These are phyloP conservation scores for Clinocottus analis DNA, from an alignment of 2,113 vertebrate species.

Conservation along the genomic window DNA sequence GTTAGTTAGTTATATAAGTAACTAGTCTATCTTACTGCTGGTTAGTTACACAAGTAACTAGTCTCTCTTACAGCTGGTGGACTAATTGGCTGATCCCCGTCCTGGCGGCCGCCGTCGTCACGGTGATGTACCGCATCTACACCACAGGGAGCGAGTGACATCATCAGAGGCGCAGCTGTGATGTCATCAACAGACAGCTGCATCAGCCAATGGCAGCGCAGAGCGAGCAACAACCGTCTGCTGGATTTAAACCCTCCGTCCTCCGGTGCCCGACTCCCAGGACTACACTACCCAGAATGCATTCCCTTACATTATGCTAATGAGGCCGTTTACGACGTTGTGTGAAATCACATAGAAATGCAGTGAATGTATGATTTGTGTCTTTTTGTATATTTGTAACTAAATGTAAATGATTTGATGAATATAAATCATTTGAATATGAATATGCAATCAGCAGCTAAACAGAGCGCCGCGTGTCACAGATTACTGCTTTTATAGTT, in stretches of 20 bases:
- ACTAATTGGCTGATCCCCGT: constrained; percentile 88
- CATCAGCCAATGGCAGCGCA: neutral
- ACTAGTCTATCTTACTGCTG: neutral
- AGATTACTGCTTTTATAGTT: neutral
- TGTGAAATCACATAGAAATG: constrained; percentile 12
- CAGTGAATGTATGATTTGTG: constrained; percentile 30
- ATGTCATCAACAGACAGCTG: neutral
- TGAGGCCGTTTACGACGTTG: constrained; percentile 51
- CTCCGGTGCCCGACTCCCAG: constrained; percentile 6
- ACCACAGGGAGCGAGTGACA: constrained; percentile 75
- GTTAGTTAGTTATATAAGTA: neutral
- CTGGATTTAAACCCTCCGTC: neutral
- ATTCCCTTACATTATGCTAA: constrained; percentile 41
- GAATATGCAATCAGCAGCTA: constrained; percentile 1
- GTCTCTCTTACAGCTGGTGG: constrained; percentile 81
- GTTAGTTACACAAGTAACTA: neutral
- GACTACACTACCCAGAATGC: constrained; percentile 35
- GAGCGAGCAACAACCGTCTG: neutral
- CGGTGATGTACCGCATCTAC: constrained; percentile 89
- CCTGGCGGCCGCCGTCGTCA: constrained; percentile 84
- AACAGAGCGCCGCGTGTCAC: neutral
- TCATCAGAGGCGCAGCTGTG: constrained; percentile 29
- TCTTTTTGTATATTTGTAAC: constrained; percentile 51
- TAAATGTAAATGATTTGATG: constrained; percentile 34
- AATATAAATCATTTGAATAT: neutral